A percentile compares a stretch with the other conserved stretches of the same genome.
Conservation (phyloP, 1,140 invertebrate genomes). For the Radopholus similis region DNA sequence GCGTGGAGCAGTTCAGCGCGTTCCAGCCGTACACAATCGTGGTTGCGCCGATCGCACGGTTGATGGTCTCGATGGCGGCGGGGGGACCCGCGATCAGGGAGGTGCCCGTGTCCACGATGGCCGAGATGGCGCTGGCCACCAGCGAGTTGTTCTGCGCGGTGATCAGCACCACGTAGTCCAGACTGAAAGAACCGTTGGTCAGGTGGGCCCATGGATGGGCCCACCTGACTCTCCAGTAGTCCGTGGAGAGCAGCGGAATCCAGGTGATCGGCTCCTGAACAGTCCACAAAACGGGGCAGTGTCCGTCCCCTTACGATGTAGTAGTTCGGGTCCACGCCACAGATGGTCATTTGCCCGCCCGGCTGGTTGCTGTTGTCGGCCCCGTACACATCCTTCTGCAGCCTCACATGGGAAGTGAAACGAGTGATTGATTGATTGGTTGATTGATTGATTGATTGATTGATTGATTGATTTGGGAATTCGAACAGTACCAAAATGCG, state of each 20-base stretch:
- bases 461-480: neutral
- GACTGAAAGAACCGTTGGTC: too few species aligned
- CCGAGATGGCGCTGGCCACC: slow-evolving; percentile 2
- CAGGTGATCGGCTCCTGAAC: slow-evolving; percentile 74
- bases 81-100: slow-evolving; percentile 37
- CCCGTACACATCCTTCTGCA: slow-evolving; percentile 60
- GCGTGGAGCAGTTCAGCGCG: slow-evolving; percentile 59
- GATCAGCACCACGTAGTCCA: neutral
- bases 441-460: too few species aligned
- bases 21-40: slow-evolving; percentile 48
- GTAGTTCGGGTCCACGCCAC: slow-evolving; percentile 59
- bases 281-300: too few species aligned
- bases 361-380: slow-evolving; percentile 33
- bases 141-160: neutral
- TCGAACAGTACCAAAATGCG: slow-evolving; percentile 90
- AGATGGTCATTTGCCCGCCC: slow-evolving; percentile 61
- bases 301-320: slow-evolving; percentile 56
- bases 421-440: too few species aligned
- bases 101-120: slow-evolving; percentile 35
- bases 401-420: neutral
- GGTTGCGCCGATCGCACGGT: slow-evolving; percentile 33
- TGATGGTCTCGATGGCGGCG: slow-evolving; percentile 23
- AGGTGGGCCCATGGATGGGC: too few species aligned
- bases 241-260: slow-evolving; percentile 76
- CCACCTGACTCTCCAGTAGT: slow-evolving; percentile 96